Conservation (phyloP, 1,140 invertebrate genomes). For the Antheraea mylitta region DNA sequence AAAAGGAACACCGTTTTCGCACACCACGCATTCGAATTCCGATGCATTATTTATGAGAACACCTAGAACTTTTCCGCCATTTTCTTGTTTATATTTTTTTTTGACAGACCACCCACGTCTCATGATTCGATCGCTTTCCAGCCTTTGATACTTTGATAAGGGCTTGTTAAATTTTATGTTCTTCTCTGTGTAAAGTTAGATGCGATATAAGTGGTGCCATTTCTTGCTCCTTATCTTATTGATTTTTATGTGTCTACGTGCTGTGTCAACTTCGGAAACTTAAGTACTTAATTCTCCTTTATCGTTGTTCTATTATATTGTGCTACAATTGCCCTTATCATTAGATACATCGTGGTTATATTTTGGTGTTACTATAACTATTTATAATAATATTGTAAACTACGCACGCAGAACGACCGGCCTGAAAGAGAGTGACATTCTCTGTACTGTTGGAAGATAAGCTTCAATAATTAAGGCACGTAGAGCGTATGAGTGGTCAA, state of each 20-base stretch:
- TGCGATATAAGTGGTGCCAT: background rate
- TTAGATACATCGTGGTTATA: background rate
- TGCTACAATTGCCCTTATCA: background rate
- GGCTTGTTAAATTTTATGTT: slow-evolving; percentile 30
- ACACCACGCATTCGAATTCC: slow-evolving; percentile 46
- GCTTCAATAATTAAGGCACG: background rate
- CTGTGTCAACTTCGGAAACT: background rate
- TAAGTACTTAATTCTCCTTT: background rate
- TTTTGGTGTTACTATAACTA: background rate
- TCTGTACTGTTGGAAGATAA: background rate
- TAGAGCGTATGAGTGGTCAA: background rate
- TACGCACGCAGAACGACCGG: background rate
- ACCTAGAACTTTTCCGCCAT: slow-evolving; percentile 51
- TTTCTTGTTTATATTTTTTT: slow-evolving; percentile 44
- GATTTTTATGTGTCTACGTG: background rate
- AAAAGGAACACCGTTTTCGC: slow-evolving; percentile 42
- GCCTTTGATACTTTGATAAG: slow-evolving; percentile 17
- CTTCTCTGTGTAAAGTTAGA: slow-evolving; percentile 24
- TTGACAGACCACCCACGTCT: slow-evolving; percentile 27
- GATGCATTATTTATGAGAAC: slow-evolving; percentile 60
- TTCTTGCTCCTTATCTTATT: background rate
- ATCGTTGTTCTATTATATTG: background rate
- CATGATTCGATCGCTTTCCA: slow-evolving; percentile 10
- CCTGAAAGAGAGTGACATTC: background rate
- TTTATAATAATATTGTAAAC: background rate